Conservation (phyloP, 2,113 vertebrate genomes). For the Cephalopholis sonnerati region DNA sequence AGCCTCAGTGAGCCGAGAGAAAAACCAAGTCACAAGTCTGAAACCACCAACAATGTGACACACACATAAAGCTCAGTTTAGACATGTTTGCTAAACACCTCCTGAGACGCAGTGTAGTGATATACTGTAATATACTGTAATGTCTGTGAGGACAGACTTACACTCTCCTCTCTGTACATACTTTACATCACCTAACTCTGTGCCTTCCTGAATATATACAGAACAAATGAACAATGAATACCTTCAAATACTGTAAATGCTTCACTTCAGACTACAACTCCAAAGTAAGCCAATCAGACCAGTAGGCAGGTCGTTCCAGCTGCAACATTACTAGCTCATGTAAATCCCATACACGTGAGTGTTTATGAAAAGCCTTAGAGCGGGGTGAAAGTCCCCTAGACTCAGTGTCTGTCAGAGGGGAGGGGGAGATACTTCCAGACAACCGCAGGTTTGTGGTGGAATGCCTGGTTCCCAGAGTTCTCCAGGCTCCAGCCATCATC, state of each 20-base stretch:
- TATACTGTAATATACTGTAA: background rate
- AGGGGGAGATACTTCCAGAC: conserved; percentile 1
- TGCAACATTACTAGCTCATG: background rate
- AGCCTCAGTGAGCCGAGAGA: background rate
- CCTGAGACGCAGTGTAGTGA: background rate
- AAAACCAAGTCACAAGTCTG: conserved; percentile 21
- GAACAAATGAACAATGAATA: background rate
- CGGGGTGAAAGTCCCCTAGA: conserved; percentile 18
- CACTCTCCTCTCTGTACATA: background rate
- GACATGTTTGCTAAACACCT: conserved; percentile 1
- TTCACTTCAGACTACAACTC: background rate
- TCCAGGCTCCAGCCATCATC: conserved; percentile 11
- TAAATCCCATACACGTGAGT: conserved; percentile 16
- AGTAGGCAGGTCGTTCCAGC: background rate
- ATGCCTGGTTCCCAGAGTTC: conserved; percentile 42
- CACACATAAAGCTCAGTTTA: background rate
- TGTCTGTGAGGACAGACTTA: background rate
- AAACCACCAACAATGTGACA: conserved; percentile 9
- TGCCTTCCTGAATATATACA: background rate
- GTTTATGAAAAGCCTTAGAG: background rate
- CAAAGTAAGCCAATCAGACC: background rate
- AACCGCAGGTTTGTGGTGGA: conserved; percentile 29
- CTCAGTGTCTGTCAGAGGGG: background rate
- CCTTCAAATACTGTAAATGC: background rate
- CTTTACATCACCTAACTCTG: background rate